Evolutionary conservation across 2,113 vertebrate species (phyloP), one percentile per base, ranked within the genome.

Genomic region (Callipepla squamata): DNA sequence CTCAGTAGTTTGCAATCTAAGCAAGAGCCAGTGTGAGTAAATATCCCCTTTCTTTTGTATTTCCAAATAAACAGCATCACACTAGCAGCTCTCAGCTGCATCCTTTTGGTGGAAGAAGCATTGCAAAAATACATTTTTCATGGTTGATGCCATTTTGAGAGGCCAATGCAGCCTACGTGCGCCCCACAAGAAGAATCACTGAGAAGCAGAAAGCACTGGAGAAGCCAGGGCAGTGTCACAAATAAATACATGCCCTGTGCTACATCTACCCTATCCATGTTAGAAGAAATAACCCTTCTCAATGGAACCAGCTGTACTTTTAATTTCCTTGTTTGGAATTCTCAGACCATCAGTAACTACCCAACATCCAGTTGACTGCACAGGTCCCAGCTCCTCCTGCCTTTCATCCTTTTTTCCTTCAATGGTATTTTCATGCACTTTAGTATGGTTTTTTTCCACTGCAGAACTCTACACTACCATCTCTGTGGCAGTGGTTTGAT

Each of bases 51-150:
- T 40, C 58, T 78, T 85, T 48, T 55, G 28, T 82, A 79, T 67
- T 96, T 82, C 61, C 91, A 76, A 72, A 87, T 20, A 53, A 92
- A 81, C 22, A 82, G 47, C 50, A 73, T 42, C 67, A 70, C 17
- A 66, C 36, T 57, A 79, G 55, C 21, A 91, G 66, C 67, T 94
- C 75, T 94, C 82, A 93, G 70, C 69, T 86, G 77, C 83, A 77
- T 90, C 85, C 63, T 76, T 63, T 45, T 42, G 32, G 45, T 93
- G 50, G 63, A 84, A 93, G 59, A 59, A 87, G 59, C 32, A 58
- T 59, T 2, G 38, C 28, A 65, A 69, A 40, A 79, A 91, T 50
- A 59, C 4, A 40, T 86, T 90, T 95, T 85, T 92, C 68, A 78
- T 38, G 87, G 68, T 38, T 80, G 40, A 57, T 57, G 73, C 67